phyloP scores from a whole-genome alignment of 2,113 vertebrate genomes.

The Paracanthobrama guichenoti region DNA sequence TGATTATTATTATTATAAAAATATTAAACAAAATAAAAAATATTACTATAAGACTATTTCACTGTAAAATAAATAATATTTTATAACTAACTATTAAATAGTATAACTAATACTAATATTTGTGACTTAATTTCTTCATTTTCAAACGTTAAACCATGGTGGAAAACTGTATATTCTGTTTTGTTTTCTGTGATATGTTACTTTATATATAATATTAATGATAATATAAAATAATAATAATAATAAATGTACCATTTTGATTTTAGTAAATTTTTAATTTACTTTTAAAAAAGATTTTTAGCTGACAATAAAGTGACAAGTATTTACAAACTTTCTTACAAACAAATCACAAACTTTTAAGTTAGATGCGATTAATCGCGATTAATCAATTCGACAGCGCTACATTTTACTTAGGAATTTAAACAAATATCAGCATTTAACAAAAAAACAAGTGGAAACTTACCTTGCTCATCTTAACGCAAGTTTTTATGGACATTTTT shows the following conservation, averaged over 20 bases:
- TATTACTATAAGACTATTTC: background rate
- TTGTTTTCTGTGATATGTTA: background rate
- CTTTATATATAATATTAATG: background rate
- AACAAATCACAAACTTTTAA: no score
- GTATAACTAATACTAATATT: background rate
- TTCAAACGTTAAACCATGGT: background rate
- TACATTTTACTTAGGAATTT: no score
- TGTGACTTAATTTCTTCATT: background rate
- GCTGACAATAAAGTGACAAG: background rate
- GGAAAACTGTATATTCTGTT: background rate
- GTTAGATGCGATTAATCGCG: no score
- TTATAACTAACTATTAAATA: background rate
- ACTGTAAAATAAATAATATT: background rate
- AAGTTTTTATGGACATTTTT: background rate
- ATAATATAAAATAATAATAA: background rate
- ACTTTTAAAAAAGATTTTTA: background rate
- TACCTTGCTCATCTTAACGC: background rate
- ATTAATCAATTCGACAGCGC: no score
- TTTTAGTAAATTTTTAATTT: background rate
- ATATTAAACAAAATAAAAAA: background rate
- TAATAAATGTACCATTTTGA: background rate
- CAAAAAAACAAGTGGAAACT: background rate
- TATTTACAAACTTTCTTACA: no score
- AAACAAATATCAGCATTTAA: background rate
- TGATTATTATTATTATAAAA: background rate